Percentiles rank a stretch among this genome's conserved stretches.
Conservation (phyloP, 1,140 invertebrate genomes). For the Drosophila pallidifrons region DNA sequence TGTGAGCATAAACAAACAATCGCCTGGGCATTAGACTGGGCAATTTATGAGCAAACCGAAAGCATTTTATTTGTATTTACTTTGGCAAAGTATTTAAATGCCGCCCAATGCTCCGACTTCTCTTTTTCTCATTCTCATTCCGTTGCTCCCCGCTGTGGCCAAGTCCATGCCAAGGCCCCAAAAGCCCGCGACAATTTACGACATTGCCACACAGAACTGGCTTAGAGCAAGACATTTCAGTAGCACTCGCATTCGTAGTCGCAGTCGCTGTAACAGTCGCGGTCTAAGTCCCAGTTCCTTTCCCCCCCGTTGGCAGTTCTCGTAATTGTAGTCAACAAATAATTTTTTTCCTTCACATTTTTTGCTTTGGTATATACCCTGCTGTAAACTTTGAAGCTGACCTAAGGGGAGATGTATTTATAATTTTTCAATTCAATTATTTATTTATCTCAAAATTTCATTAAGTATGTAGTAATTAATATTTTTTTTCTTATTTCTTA, state of each 20-base stretch:
- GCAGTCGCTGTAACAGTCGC: neutral
- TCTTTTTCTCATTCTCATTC: neutral
- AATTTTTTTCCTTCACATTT: constrained; percentile 6
- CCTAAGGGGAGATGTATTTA: neutral
- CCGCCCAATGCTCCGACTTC: neutral
- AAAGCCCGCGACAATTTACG: constrained; percentile 55
- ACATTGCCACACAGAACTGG: constrained; percentile 36
- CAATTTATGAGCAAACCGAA: constrained; percentile 43
- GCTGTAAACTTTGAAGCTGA: neutral
- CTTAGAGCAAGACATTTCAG: constrained; percentile 50
- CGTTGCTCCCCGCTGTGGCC: constrained; percentile 18
- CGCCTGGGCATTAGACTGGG: constrained; percentile 33
- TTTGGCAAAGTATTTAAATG: constrained; percentile 47
- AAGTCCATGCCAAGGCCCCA: constrained; percentile 19
- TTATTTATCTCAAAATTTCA: too few relatives aligned
- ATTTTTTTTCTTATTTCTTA: too few relatives aligned
- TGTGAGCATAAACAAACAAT: constrained; percentile 48
- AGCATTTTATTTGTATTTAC: constrained; percentile 52
- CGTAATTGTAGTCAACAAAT: constrained; percentile 44
- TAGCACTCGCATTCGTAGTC: constrained; percentile 7
- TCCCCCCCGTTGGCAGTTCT: constrained; percentile 17
- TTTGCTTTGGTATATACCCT: constrained; percentile 4
- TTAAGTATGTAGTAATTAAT: too few relatives aligned
- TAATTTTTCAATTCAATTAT: neutral
- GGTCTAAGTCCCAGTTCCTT: neutral